Conservation (phyloP, 2,888 invertebrate genomes). For the Scaptomyza tumidula region DNA sequence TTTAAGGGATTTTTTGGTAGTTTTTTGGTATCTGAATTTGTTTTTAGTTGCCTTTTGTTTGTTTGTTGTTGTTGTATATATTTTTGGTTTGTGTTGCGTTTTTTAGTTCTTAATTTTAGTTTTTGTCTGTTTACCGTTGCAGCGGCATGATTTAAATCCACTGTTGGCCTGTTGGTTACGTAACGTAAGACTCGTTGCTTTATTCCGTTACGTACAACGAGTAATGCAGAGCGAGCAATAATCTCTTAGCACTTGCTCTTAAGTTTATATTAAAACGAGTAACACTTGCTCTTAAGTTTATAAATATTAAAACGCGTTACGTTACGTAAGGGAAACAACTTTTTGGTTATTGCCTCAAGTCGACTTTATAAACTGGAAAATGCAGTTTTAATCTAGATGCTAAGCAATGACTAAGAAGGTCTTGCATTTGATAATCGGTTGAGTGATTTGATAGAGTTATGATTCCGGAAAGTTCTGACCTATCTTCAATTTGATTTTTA, state of each 20-base stretch:
- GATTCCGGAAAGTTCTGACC: no score
- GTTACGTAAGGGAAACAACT: no score
- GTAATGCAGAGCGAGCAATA: neutral
- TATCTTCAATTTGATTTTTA: no score
- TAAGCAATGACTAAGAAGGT: no score
- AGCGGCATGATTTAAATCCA: slow-evolving; percentile 52
- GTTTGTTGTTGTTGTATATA: slow-evolving; percentile 9
- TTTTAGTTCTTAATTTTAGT: neutral
- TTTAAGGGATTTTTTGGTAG: slow-evolving; percentile 37
- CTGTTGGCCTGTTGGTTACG: slow-evolving; percentile 36
- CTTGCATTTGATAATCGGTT: no score
- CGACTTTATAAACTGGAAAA: no score
- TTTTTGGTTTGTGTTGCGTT: slow-evolving; percentile 53
- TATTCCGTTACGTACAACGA: slow-evolving; percentile 1
- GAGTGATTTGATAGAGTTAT: no score
- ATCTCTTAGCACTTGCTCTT: neutral
- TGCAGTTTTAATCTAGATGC: no score
- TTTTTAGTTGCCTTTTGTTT: slow-evolving; percentile 28
- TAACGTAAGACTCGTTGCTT: slow-evolving; percentile 8
- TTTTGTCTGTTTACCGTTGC: slow-evolving; percentile 47
- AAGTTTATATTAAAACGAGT: neutral
- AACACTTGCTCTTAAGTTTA: neutral
- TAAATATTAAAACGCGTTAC: no score
- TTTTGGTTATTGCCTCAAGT: no score
- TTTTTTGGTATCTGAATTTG: slow-evolving; percentile 50